Evolutionary conservation across 2,888 invertebrate genomes (phyloP), one percentile per base, ranked within the genome.

Genomic region (Tenthredo mesomela): DNA sequence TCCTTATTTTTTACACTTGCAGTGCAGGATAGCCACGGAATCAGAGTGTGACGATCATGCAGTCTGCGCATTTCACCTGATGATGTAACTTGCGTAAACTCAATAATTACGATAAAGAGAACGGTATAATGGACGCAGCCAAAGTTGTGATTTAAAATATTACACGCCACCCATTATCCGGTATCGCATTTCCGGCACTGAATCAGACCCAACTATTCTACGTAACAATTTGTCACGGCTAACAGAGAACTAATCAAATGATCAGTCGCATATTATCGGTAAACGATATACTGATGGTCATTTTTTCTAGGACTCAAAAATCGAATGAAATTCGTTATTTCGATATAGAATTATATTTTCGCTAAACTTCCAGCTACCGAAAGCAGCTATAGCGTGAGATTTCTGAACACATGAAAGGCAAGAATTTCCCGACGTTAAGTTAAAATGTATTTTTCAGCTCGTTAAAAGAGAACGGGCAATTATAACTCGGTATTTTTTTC

Each of bases 11-110:
- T 18, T 29, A 25, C 25, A 40, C 25, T 10, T n/a, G 50, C 15
- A 29, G 18, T 33, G 50, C 18, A 6, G 25, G n/a, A 2, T 54
- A 86, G 85, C 82, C 85, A 84, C 78, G 58, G 87, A 88, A 88
- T 86, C 90, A 88, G 90, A 88, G 86, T 86, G 90, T 90, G 88
- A 89, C 89, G 87, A 80, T 54, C 25, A 67, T 47, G 33, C 84
- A 58, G 71, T 75, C 71, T 50, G 82, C 75, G 75, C 71, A 85
- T 75, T 85, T 83, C 75, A 83, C 75, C 25, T 67, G 18, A 18
- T 50, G 50, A 77, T 77, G 77, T 58, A 84, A 75, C 61, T 43
- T 25, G 25, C 29, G 77, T 84, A 77, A 77, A 77, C 58, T 58
- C 75, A n/a, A 61, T 84, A 54, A 75, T 84, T 84, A 73, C 58